phyloP scores from a whole-genome alignment of 23 tunicate species.

The Trididemnum nubilum region DNA sequence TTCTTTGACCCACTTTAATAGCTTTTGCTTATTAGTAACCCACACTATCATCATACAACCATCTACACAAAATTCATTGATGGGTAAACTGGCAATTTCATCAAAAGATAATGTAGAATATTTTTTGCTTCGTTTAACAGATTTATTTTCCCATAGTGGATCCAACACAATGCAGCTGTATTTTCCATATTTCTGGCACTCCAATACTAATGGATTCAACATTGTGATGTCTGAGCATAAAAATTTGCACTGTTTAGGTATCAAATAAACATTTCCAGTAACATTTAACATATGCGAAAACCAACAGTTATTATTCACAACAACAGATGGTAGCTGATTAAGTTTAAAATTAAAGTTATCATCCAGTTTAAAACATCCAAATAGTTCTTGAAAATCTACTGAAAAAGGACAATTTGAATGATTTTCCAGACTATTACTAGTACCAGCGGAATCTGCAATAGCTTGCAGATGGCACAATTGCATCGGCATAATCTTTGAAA shows the following conservation, averaged over 20 bases:
- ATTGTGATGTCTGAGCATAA: conserved; percentile 44
- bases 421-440: neutral
- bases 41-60: conserved; percentile 57
- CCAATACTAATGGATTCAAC: conserved; percentile 32
- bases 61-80: conserved; percentile 28
- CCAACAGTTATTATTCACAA: neutral
- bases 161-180: conserved; percentile 71
- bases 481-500: neutral
- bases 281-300: conserved; percentile 12
- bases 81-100: conserved; percentile 36
- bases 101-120: conserved; percentile 60
- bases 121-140: conserved; percentile 75
- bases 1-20: conserved; percentile 55
- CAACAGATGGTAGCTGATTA: neutral
- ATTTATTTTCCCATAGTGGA: conserved; percentile 95
- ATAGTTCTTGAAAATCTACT: neutral
- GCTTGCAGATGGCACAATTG: neutral
- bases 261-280: conserved; percentile 12
- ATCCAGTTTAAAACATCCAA: neutral
- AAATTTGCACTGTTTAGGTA: conserved; percentile 66
- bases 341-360: neutral
- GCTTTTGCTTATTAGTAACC: conserved; percentile 83
- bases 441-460: neutral
- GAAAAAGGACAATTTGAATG: neutral
- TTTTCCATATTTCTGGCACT: conserved; percentile 46